Conservation (phyloP, 2,888 invertebrate species). For the Tolmerus cingulatus region DNA sequence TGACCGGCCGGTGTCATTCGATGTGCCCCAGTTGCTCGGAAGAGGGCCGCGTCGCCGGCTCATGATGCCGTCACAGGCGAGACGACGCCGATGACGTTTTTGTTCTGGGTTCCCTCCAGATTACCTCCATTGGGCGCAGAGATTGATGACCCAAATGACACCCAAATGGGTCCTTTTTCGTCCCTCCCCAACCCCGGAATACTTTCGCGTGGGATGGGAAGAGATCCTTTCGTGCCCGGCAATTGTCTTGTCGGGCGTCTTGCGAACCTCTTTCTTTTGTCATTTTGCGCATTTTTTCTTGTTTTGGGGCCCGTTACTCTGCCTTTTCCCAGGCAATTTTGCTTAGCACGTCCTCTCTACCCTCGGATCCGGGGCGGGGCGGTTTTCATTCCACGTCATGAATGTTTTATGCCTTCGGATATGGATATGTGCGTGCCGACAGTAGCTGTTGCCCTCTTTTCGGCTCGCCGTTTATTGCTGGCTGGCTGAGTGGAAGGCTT, state of each 20-base stretch:
- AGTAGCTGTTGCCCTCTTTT: slow-evolving; percentile 34
- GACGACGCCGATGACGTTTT: not conserved
- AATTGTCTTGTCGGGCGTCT: slow-evolving; percentile 4
- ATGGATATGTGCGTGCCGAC: slow-evolving; percentile 42
- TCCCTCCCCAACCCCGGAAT: not conserved
- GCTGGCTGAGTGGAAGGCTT: not conserved
- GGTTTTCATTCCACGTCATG: slow-evolving; percentile 37
- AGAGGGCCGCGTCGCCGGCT: not conserved
- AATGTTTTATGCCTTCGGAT: slow-evolving; percentile 42
- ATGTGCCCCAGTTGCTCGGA: slow-evolving; percentile 25
- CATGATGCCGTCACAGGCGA: not conserved
- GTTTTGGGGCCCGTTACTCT: not conserved
- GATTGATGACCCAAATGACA: slow-evolving; percentile 49
- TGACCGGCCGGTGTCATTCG: slow-evolving; percentile 32
- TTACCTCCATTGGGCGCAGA: slow-evolving; percentile 41
- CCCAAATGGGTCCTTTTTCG: slow-evolving; percentile 42
- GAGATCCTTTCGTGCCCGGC: not conserved
- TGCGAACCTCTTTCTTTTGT: slow-evolving; percentile 3
- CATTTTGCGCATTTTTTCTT: slow-evolving; percentile 3
- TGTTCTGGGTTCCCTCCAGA: slow-evolving; percentile 14
- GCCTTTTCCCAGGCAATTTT: slow-evolving; percentile 26
- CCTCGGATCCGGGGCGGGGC: not conserved
- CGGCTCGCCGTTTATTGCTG: not conserved
- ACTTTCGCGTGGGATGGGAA: slow-evolving; percentile 3
- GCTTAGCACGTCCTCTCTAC: slow-evolving; percentile 35